Evolutionary conservation across 2,797 vertebrate genomes (phyloP).

Genomic region (Anableps anableps): DNA sequence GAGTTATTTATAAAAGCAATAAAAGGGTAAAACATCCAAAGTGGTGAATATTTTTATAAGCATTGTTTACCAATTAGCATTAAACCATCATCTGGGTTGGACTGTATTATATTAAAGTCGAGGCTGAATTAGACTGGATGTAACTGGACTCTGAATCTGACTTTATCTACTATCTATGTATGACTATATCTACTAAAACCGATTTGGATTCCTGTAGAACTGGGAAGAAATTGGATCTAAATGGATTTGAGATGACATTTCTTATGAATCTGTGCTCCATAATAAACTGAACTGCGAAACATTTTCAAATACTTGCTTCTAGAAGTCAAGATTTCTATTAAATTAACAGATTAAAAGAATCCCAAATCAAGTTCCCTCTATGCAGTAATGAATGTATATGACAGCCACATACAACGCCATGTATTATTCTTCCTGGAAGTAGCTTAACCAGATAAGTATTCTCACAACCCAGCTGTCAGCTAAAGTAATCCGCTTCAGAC

Average conservation of each 20-base stretch:
- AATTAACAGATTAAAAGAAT: not conserved
- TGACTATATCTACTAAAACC: not conserved
- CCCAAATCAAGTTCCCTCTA: not conserved
- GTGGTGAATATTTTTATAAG: not conserved
- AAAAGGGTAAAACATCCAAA: not conserved
- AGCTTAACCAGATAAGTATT: conserved; percentile 55
- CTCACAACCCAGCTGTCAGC: conserved; percentile 50
- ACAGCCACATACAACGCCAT: conserved; percentile 10
- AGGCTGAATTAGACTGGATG: not conserved
- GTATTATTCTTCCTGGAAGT: conserved; percentile 37
- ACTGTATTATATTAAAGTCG: not conserved
- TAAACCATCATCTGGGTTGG: not conserved
- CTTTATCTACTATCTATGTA: no score
- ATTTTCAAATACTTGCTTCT: not conserved
- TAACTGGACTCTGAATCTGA: not conserved
- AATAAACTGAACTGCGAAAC: not conserved
- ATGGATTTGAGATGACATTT: not conserved
- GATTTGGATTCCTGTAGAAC: not conserved
- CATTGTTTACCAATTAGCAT: not conserved
- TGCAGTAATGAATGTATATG: not conserved
- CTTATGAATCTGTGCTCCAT: not conserved
- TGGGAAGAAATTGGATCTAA: not conserved
- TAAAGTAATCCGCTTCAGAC: conserved; percentile 61
- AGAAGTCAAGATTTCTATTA: not conserved
- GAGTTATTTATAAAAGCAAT: not conserved